These are phyloP conservation scores for Tetragnatha montana DNA, from an alignment of 2,888 invertebrate genomes.

Conservation along the genomic window DNA sequence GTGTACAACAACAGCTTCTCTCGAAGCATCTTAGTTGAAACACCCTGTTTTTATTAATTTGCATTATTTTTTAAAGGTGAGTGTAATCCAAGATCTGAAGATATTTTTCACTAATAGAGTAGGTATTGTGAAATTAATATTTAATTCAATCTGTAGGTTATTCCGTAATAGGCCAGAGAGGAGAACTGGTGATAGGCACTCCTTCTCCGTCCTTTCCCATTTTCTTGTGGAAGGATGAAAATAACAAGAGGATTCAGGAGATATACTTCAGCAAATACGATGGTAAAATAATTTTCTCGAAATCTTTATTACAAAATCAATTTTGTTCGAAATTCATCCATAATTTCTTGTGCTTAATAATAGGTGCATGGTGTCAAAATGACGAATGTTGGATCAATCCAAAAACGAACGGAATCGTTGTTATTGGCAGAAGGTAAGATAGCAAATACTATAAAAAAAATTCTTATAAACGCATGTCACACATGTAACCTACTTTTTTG, in stretches of 20 bases:
- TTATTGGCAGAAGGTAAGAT: constrained; percentile 67
- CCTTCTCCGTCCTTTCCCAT: constrained; percentile 53
- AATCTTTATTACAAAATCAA: background rate
- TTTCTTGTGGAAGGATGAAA: constrained; percentile 51
- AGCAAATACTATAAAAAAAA: too few relatives aligned
- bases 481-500: too few relatives aligned
- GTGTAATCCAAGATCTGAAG: too few relatives aligned
- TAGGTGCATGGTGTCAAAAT: constrained; percentile 68
- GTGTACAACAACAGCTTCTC: too few relatives aligned
- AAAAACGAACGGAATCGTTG: constrained; percentile 62
- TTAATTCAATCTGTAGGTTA: constrained; percentile 35
- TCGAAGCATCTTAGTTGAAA: too few relatives aligned
- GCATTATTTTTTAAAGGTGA: too few relatives aligned
- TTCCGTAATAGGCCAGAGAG: constrained; percentile 51
- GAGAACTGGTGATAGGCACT: constrained; percentile 50
- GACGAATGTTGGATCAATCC: constrained; percentile 70
- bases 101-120: too few relatives aligned
- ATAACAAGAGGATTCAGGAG: constrained; percentile 36
- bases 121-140: background rate
- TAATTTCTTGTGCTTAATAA: background rate
- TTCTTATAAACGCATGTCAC: too few relatives aligned
- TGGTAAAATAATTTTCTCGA: constrained; percentile 11
- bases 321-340: background rate
- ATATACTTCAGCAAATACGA: constrained; percentile 53
- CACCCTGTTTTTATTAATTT: too few relatives aligned